Evolutionary conservation across 2,888 invertebrate species (phyloP).

Genomic region (Ophion slaviceki): DNA sequence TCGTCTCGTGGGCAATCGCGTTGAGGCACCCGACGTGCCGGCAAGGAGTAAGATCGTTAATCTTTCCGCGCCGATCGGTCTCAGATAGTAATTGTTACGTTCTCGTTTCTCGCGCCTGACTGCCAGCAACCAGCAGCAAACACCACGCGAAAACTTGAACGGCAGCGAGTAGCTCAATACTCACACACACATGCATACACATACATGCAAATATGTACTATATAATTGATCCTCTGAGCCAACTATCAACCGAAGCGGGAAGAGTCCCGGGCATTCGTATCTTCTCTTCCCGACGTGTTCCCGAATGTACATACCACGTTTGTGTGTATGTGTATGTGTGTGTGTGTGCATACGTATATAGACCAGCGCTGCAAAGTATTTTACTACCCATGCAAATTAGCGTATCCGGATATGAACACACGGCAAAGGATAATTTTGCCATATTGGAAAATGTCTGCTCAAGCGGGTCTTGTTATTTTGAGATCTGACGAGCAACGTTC

Average conservation of each 20-base stretch:
- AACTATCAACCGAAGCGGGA: constrained; percentile 50
- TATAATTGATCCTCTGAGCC: constrained; percentile 47
- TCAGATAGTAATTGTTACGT: constrained; percentile 83
- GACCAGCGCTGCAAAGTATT: constrained; percentile 23
- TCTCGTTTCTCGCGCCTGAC: constrained; percentile 81
- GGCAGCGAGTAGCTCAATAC: constrained; percentile 53
- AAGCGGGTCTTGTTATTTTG: constrained; percentile 4
- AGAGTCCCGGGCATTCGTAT: constrained; percentile 58
- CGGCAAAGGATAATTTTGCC: constrained; percentile 14
- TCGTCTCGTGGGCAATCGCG: constrained; percentile 80
- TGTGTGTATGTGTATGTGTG: constrained; percentile 5
- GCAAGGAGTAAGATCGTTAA: constrained; percentile 83
- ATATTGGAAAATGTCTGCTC: constrained; percentile 24
- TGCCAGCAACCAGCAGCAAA: constrained; percentile 71
- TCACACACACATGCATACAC: constrained; percentile 36
- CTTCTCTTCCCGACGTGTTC: constrained; percentile 33
- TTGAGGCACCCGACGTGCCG: constrained; percentile 79
- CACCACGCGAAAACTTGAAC: constrained; percentile 59
- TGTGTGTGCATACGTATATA: constrained; percentile 18
- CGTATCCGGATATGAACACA: constrained; percentile 8
- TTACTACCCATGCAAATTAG: constrained; percentile 34
- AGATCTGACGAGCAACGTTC: neutral
- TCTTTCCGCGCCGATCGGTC: constrained; percentile 83
- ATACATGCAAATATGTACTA: constrained; percentile 19
- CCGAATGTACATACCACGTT: constrained; percentile 22